Percentiles rank a stretch among this genome's conserved stretches.
Evolutionary conservation across 1,140 invertebrate species (phyloP).

Genomic region (Telenomus remus): DNA sequence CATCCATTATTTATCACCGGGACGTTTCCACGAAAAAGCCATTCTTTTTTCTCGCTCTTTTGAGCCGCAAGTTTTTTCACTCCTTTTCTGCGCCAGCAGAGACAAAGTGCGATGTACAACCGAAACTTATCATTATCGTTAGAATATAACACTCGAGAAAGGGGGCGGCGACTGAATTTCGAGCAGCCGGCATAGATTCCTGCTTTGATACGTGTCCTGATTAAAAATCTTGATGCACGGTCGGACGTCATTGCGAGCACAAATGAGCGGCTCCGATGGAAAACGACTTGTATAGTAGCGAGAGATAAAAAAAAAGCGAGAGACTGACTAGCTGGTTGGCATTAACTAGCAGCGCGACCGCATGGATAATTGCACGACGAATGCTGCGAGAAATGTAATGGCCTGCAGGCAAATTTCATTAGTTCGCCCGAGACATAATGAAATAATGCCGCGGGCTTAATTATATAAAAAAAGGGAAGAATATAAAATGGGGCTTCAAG

Average conservation of each 20-base stretch:
- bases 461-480: conserved; percentile 20
- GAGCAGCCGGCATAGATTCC: conserved; percentile 46
- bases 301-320: conserved; percentile 46
- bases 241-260: conserved; percentile 40
- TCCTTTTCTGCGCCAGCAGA: conserved; percentile 1
- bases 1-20: conserved; percentile 31
- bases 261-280: conserved; percentile 47
- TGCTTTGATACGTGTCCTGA: conserved; percentile 49
- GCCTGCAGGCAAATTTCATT: conserved; percentile 57
- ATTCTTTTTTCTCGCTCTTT: conserved; percentile 6
- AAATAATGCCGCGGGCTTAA: conserved; percentile 38
- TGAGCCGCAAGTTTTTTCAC: too few species aligned
- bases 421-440: conserved; percentile 46
- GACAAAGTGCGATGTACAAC: conserved; percentile 15
- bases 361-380: conserved; percentile 54
- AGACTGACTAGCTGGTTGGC: conserved; percentile 31
- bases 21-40: conserved; percentile 3
- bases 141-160: conserved; percentile 32
- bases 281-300: conserved; percentile 48
- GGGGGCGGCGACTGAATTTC: conserved; percentile 27
- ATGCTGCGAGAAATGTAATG: conserved; percentile 51
- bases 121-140: conserved; percentile 38
- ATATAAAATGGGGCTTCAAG: conserved; percentile 15
- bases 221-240: conserved; percentile 49
- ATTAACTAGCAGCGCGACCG: conserved; percentile 46